Evolutionary conservation across 1,140 invertebrate species (phyloP).

Genomic region (Saccostrea echinata): DNA sequence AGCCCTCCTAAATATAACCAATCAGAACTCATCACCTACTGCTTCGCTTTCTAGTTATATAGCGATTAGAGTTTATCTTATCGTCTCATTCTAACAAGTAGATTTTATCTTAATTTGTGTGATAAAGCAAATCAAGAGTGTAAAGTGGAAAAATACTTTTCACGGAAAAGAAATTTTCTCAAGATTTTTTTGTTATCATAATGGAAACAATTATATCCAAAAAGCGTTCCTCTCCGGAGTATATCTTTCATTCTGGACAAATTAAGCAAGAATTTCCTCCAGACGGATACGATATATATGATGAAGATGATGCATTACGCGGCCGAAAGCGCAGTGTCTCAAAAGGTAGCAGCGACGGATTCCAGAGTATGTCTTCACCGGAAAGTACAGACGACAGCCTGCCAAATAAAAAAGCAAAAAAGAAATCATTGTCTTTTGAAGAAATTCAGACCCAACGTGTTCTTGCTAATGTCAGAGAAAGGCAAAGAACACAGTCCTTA

Average conservation of each 20-base stretch:
- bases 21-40: neutral
- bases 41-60: conserved; percentile 25
- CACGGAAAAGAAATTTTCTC: neutral
- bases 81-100: conserved; percentile 8
- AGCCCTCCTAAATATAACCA: neutral
- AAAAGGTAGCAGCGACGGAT: conserved; percentile 58
- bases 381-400: conserved; percentile 52
- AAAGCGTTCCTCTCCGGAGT: conserved; percentile 19
- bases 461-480: conserved; percentile 97
- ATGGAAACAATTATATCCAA: neutral
- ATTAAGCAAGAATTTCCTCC: neutral
- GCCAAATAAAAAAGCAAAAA: conserved; percentile 62
- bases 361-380: conserved; percentile 63
- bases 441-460: conserved; percentile 86
- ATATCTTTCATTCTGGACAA: conserved; percentile 27
- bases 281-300: neutral
- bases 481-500: conserved; percentile 97
- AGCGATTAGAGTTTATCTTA: conserved; percentile 32
- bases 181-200: neutral
- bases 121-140: neutral
- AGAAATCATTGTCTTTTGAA: conserved; percentile 71
- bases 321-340: conserved; percentile 55
- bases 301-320: neutral
- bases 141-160: neutral
- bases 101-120: conserved; percentile 21